These are phyloP conservation scores for Linnaemya vulpina DNA, from an alignment of 2,888 invertebrate genomes.

Conservation along the genomic window DNA sequence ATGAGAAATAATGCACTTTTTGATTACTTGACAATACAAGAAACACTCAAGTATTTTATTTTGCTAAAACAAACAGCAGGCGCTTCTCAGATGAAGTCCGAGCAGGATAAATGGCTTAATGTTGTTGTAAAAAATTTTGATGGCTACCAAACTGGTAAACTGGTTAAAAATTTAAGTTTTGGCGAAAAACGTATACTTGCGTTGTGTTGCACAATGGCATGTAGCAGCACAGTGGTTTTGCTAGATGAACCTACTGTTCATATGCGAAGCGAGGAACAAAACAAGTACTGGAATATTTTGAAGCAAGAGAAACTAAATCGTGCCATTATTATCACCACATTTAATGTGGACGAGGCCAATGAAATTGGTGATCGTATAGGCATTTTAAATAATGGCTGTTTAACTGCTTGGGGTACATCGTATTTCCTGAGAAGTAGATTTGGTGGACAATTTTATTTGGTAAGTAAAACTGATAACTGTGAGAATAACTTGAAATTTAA, in stretches of 20 bases:
- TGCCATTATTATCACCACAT: constrained; percentile 90
- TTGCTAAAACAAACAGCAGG: constrained; percentile 85
- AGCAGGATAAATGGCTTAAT: constrained; percentile 86
- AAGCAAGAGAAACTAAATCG: constrained; percentile 88
- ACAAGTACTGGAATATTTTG: constrained; percentile 91
- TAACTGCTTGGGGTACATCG: constrained; percentile 91
- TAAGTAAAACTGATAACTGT: constrained; percentile 67
- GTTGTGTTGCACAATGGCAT: constrained; percentile 89
- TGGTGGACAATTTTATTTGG: constrained; percentile 91
- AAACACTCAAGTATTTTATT: constrained; percentile 91
- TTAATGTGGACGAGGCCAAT: constrained; percentile 95
- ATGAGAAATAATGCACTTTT: constrained; percentile 92
- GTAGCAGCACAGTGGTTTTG: constrained; percentile 85
- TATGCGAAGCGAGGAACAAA: constrained; percentile 88
- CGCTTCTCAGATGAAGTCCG: constrained; percentile 81
- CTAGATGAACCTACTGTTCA: constrained; percentile 77
- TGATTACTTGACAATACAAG: constrained; percentile 89
- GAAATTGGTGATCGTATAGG: constrained; percentile 92
- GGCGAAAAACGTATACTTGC: constrained; percentile 89
- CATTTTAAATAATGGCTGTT: constrained; percentile 88
- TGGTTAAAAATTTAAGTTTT: constrained; percentile 85
- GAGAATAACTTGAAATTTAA: neutral
- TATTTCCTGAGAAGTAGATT: constrained; percentile 91
- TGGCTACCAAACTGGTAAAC: constrained; percentile 84
- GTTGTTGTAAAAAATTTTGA: constrained; percentile 86